A percentile compares a stretch with the other conserved stretches of the same genome.
These are phyloP conservation scores for Spodoptera frugiperda DNA, from an alignment of 1,140 invertebrate species.

Conservation along the genomic window DNA sequence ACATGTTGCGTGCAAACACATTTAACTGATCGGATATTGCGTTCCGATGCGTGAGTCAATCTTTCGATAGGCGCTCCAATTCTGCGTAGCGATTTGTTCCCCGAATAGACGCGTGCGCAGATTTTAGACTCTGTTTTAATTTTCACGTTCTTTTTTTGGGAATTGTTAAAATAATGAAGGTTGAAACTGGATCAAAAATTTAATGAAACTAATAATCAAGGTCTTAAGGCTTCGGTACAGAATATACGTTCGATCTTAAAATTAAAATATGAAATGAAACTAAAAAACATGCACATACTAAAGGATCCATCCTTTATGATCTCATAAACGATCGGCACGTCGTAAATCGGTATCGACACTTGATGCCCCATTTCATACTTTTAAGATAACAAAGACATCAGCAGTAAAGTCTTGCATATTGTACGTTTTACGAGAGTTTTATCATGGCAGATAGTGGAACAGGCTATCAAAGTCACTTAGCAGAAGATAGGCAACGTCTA, in stretches of 20 bases:
- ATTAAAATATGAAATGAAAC: slow-evolving; percentile 17
- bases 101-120: slow-evolving; percentile 58
- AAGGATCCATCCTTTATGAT: slow-evolving; percentile 21
- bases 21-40: slow-evolving; percentile 61
- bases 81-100: slow-evolving; percentile 59
- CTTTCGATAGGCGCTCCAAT: slow-evolving; percentile 63
- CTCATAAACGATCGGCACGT: slow-evolving; percentile 45
- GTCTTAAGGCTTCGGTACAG: no score
- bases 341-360: slow-evolving; percentile 46
- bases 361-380: slow-evolving; percentile 46
- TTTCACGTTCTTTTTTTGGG: slow-evolving; percentile 15
- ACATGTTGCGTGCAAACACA: slow-evolving; percentile 40
- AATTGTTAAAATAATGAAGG: background rate
- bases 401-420: slow-evolving; percentile 46
- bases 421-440: slow-evolving; percentile 44
- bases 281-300: slow-evolving; percentile 19
- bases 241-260: background rate
- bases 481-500: slow-evolving; percentile 21
- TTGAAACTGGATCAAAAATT: no score
- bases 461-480: slow-evolving; percentile 43
- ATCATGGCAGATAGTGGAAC: slow-evolving; percentile 41
- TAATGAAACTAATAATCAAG: background rate
- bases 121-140: slow-evolving; percentile 38
- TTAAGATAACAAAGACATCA: slow-evolving; percentile 47
- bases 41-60: slow-evolving; percentile 65